phyloP scores from a whole-genome alignment of 1,140 invertebrate species.

The Calosoma granatense region DNA sequence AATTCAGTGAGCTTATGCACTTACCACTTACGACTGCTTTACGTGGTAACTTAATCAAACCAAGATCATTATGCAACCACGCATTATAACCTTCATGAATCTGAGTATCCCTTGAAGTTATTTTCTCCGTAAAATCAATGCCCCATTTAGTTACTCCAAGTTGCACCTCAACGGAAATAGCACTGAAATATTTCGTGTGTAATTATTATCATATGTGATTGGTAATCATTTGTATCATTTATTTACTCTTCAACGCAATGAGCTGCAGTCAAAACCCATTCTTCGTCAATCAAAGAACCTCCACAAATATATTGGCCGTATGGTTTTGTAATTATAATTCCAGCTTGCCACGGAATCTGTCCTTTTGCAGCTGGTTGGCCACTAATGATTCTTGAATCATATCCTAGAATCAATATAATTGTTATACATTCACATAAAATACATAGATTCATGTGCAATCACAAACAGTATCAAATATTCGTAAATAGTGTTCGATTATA shows the following conservation, averaged over 20 bases:
- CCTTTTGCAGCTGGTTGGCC: slow-evolving; percentile 14
- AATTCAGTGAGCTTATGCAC: too few relatives aligned
- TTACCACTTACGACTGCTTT: slow-evolving; percentile 4
- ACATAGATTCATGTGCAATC: background rate
- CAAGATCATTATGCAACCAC: slow-evolving; percentile 14
- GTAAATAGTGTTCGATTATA: too few relatives aligned
- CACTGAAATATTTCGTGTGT: too few relatives aligned
- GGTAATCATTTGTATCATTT: too few relatives aligned
- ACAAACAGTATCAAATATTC: too few relatives aligned
- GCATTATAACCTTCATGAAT: slow-evolving; percentile 15
- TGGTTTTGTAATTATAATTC: slow-evolving; percentile 17
- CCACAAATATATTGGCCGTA: slow-evolving; percentile 27
- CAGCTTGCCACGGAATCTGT: slow-evolving; percentile 20
- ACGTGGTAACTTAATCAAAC: slow-evolving; percentile 7
- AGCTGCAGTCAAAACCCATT: slow-evolving; percentile 36
- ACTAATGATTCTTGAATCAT: slow-evolving; percentile 15
- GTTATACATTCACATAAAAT: background rate
- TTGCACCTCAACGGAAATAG: too few relatives aligned
- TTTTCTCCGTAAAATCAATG: too few relatives aligned
- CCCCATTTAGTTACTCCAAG: too few relatives aligned
- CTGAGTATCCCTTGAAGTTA: background rate
- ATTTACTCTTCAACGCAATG: slow-evolving; percentile 29
- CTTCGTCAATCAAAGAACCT: slow-evolving; percentile 33
- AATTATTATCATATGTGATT: too few relatives aligned
- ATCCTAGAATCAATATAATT: background rate